These are phyloP conservation scores for Drosophila saltans DNA, from an alignment of 1,140 invertebrate species.

Conservation along the genomic window DNA sequence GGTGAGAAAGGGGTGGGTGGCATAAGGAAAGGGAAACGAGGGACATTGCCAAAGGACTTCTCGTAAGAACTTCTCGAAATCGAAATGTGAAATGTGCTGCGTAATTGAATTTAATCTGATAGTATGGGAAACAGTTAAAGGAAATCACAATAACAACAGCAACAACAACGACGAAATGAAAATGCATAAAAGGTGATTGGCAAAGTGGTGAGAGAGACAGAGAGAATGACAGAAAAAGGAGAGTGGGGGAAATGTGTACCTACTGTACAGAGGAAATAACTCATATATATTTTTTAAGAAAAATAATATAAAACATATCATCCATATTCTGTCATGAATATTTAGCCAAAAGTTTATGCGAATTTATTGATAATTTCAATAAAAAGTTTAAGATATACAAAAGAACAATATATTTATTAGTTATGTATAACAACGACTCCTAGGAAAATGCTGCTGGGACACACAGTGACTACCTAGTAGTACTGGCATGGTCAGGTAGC, in stretches of 20 bases:
- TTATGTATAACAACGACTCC: too few species aligned
- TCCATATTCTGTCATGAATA: too few species aligned
- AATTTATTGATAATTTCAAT: too few species aligned
- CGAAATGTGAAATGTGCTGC: constrained; percentile 46
- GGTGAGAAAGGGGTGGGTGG: neutral
- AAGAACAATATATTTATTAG: too few species aligned
- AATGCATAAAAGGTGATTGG: constrained; percentile 6
- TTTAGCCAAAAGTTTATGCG: too few species aligned
- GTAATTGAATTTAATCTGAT: constrained; percentile 47
- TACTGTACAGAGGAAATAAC: too few species aligned
- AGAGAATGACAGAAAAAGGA: neutral
- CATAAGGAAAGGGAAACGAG: neutral
- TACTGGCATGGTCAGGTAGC: too few species aligned
- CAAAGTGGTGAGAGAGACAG: neutral
- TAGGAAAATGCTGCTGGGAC: too few species aligned
- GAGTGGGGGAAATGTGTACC: neutral
- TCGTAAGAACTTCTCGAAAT: constrained; percentile 20
- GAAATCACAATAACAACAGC: constrained; percentile 8
- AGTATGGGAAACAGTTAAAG: constrained; percentile 7
- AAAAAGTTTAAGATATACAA: too few species aligned
- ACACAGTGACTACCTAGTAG: too few species aligned
- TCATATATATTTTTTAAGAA: too few species aligned
- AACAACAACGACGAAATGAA: constrained; percentile 6
- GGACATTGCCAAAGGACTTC: constrained; percentile 24
- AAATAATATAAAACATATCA: too few species aligned